Conservation (phyloP, 2,888 invertebrate species). For the Ceramica pisi region DNA sequence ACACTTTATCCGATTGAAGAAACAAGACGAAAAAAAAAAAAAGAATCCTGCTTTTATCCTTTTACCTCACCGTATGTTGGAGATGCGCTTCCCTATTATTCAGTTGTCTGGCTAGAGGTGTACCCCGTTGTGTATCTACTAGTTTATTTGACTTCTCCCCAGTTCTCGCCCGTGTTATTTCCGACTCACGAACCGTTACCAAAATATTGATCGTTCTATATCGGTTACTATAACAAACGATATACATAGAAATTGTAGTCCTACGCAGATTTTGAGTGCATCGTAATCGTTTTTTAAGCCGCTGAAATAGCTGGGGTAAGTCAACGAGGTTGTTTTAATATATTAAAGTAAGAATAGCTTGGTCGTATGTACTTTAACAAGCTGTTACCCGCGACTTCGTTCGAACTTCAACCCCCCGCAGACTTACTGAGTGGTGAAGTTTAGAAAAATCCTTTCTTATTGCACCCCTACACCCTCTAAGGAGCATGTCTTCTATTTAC, state of each 20-base stretch:
- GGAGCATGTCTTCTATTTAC: slow-evolving; percentile 30
- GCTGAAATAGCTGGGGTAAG: background rate
- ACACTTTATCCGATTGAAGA: background rate
- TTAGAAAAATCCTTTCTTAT: slow-evolving; percentile 43
- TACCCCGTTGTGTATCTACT: slow-evolving; percentile 29
- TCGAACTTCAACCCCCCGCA: slow-evolving; percentile 37
- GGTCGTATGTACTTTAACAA: slow-evolving; percentile 28
- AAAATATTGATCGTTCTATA: slow-evolving; percentile 37
- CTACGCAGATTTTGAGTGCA: background rate
- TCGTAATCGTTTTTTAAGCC: background rate
- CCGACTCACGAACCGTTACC: slow-evolving; percentile 34
- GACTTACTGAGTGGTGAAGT: slow-evolving; percentile 49
- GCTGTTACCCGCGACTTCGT: slow-evolving; percentile 33
- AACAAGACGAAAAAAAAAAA: no score
- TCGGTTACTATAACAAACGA: background rate
- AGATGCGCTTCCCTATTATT: background rate
- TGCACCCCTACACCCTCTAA: slow-evolving; percentile 24
- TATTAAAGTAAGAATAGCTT: slow-evolving; percentile 33
- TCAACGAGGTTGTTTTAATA: slow-evolving; percentile 30
- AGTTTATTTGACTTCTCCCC: slow-evolving; percentile 29
- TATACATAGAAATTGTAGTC: background rate
- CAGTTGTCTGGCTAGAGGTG: slow-evolving; percentile 13
- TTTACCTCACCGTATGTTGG: slow-evolving; percentile 18
- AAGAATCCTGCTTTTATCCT: background rate
- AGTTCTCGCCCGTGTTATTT: slow-evolving; percentile 14